Evolutionary conservation across 2,797 vertebrate genomes (phyloP), one percentile per base, ranked within the genome.

Genomic region (Chelon auratus): DNA sequence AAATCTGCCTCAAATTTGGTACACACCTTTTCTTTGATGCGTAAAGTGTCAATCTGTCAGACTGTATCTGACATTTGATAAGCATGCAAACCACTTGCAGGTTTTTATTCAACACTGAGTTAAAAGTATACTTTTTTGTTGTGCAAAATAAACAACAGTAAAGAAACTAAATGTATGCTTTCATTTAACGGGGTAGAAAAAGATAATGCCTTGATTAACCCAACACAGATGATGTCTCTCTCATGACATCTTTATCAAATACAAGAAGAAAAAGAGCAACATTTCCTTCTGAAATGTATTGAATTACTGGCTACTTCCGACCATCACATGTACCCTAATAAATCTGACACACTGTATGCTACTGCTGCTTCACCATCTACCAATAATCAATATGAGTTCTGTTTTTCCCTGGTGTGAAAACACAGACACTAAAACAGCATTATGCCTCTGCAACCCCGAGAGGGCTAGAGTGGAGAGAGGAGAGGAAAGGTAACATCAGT

Each of bases 371-470:
- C 26, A 55, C 40, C 30, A 50, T 62, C 54, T 22, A 48, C 14
- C 43, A 61, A 58, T 10, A 20, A 71, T 78, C 37, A 3, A 87
- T 78, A 61, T 11, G 22, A 75, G 62, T 13, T 66, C 22, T 43
- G n/a, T 26, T 61, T 51, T 42, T 71, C 75, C 57, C 79, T 24
- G 33, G 65, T 72, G 81, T 79, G 43, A 86, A 83, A 89, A 79
- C 68, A 62, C 56, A 36, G 63, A 84, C 84, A 86, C 68, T 68
- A 73, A 86, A 84, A 83, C 64, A 60, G 74, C 81, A 83, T 84
- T 87, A 87, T 69, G 53, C 55, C 45, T 77, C 24, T 15, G 15
- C 0, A 36, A 66, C 50, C 64, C 56, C 7, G 10, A 59, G 47
- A 30, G 71, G 54, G 30, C 50, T 26, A 14, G 47, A 55, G 26